A percentile compares a stretch with the other conserved stretches of the same genome.
phyloP scores from a whole-genome alignment of 1,140 invertebrate genomes.

The Dendroctonus valens region DNA sequence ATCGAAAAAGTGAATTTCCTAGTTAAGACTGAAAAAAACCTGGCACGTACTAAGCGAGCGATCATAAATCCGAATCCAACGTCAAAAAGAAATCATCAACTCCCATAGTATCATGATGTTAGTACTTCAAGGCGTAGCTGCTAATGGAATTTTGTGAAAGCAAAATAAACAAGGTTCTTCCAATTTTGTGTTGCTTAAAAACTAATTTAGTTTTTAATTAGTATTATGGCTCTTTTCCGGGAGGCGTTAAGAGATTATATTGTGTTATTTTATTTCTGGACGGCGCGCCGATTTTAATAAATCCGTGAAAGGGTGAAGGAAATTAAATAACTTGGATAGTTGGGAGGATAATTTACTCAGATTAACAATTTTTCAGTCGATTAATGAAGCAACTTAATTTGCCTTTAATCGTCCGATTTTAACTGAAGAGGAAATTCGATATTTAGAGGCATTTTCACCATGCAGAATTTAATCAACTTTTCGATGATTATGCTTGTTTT shows the following conservation, averaged over 20 bases:
- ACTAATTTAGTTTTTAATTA: conserved; percentile 33
- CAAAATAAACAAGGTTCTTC: conserved; percentile 22
- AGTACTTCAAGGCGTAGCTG: not conserved
- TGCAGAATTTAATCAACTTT: no score
- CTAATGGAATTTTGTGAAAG: conserved; percentile 15
- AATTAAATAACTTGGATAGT: conserved; percentile 30
- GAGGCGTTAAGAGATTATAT: conserved; percentile 19
- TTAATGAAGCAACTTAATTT: no score
- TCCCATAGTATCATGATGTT: no score
- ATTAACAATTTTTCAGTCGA: not conserved
- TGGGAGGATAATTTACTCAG: conserved; percentile 25
- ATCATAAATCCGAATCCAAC: no score
- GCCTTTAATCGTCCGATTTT: no score
- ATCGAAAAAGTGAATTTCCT: no score
- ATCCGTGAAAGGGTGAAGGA: conserved; percentile 17
- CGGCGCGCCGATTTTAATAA: conserved; percentile 18
- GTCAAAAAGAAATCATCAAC: no score
- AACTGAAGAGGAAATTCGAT: no score
- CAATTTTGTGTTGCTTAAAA: conserved; percentile 23
- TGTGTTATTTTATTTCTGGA: conserved; percentile 12
- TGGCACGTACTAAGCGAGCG: no score
- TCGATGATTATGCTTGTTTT: no score
- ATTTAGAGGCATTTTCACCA: no score
- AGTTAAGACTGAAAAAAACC: no score
- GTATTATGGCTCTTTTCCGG: conserved; percentile 20